Evolutionary conservation across 2,797 vertebrate genomes (phyloP).

Genomic region (Crotalus adamanteus): DNA sequence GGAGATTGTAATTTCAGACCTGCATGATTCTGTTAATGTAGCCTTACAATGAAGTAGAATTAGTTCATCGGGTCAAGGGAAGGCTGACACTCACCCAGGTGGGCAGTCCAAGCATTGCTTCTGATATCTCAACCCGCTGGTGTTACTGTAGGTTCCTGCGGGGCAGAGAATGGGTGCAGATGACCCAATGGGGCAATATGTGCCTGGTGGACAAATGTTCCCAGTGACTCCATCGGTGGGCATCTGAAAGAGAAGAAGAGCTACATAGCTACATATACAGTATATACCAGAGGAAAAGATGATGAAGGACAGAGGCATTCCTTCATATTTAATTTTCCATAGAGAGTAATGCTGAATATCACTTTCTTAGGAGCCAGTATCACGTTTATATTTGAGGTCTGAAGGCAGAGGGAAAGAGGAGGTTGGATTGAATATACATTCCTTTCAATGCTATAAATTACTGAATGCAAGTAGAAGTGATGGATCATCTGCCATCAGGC

Average conservation of each 20-base stretch:
- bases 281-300: background rate
- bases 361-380: background rate
- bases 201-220: slow-evolving; percentile 76
- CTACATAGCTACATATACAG: background rate
- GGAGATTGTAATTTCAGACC: too few species aligned
- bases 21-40: too few species aligned
- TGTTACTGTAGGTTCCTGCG: slow-evolving; percentile 81
- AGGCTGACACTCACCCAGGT: slow-evolving; percentile 74
- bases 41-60: background rate
- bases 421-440: background rate
- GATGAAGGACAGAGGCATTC: background rate
- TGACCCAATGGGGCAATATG: slow-evolving; percentile 76
- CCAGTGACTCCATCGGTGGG: slow-evolving; percentile 79
- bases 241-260: slow-evolving; percentile 62
- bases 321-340: background rate
- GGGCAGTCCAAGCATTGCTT: slow-evolving; percentile 81
- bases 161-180: slow-evolving; percentile 79
- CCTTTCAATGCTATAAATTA: background rate
- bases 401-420: background rate
- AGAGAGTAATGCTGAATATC: background rate
- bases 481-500: background rate
- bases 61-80: background rate
- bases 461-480: background rate
- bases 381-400: background rate
- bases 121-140: slow-evolving; percentile 70